A percentile compares a stretch with the other conserved stretches of the same genome.
Conservation (phyloP, 35 echinoderm and acorn worm genomes). For the Apostichopus parvimensis region DNA sequence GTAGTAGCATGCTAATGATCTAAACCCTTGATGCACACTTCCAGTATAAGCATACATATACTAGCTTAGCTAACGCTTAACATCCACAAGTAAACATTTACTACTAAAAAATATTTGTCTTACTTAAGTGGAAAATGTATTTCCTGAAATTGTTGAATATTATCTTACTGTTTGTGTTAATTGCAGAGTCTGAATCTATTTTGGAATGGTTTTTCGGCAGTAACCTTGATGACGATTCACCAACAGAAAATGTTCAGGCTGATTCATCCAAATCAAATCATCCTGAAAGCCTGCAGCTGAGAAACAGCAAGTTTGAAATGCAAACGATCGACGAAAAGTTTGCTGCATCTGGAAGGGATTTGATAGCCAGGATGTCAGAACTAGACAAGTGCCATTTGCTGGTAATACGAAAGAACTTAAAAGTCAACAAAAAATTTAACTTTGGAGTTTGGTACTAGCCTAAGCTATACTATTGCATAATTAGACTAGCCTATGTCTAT, state of each 20-base stretch:
- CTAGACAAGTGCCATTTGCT: constrained; percentile 88
- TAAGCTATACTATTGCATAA: too few species aligned
- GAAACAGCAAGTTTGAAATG: constrained; percentile 34
- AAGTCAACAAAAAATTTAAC: not conserved
- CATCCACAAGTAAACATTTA: too few species aligned
- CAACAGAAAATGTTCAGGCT: not conserved
- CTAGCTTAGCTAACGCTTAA: too few species aligned
- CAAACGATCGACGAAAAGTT: constrained; percentile 78
- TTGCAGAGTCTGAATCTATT: not conserved
- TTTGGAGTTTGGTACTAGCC: too few species aligned
- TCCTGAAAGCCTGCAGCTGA: not conserved
- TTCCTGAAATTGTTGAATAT: not conserved
- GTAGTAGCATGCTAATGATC: too few species aligned
- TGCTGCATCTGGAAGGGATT: constrained; percentile 65
- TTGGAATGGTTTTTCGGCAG: constrained; percentile 33
- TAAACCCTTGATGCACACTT: too few species aligned
- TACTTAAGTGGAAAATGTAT: not conserved
- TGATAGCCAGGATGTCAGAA: constrained; percentile 85
- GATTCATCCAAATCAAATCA: not conserved
- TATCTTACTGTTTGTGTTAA: not conserved
- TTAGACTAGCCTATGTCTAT: too few species aligned
- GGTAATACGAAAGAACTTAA: constrained; percentile 22
- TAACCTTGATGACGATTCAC: not conserved
- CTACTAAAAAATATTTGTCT: too few species aligned
- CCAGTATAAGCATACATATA: too few species aligned